Evolutionary conservation across 2,888 invertebrate genomes (phyloP).

Genomic region (Cephus pulcher): DNA sequence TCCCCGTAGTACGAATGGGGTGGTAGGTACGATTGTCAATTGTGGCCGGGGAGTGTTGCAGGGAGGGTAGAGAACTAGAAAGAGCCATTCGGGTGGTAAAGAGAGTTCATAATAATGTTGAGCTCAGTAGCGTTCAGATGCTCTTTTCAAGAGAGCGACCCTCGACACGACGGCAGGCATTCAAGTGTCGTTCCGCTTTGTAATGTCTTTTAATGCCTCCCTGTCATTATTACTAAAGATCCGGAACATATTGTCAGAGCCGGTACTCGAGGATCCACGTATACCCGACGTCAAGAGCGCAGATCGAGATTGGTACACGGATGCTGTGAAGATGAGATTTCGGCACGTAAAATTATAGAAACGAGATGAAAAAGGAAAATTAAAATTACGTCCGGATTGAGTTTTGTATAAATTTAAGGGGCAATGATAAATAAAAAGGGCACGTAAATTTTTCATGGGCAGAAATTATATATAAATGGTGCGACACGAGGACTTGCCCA

Average conservation of each 20-base stretch:
- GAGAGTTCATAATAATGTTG: conserved; percentile 58
- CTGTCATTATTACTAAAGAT: conserved; percentile 59
- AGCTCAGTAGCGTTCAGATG: conserved; percentile 52
- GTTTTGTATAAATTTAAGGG: background rate
- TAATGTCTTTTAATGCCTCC: conserved; percentile 60
- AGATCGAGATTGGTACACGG: background rate
- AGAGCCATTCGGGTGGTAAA: conserved; percentile 42
- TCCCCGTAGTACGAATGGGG: conserved; percentile 4
- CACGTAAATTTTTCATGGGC: background rate
- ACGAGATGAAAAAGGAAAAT: background rate
- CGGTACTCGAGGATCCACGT: conserved; percentile 28
- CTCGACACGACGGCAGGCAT: conserved; percentile 50
- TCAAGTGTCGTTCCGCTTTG: conserved; percentile 62
- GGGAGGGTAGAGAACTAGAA: background rate
- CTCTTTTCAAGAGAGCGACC: conserved; percentile 58
- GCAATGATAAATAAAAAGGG: background rate
- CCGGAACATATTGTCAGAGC: conserved; percentile 59
- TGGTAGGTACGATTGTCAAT: conserved; percentile 10
- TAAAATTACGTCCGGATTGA: background rate
- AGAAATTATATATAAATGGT: background rate
- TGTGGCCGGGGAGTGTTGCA: conserved; percentile 7
- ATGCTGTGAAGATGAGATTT: background rate
- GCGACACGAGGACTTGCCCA: background rate
- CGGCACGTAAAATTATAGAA: background rate
- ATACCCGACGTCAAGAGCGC: background rate